Evolutionary conservation across 2,113 vertebrate species (phyloP).

Genomic region (Amblyornis subalaris): DNA sequence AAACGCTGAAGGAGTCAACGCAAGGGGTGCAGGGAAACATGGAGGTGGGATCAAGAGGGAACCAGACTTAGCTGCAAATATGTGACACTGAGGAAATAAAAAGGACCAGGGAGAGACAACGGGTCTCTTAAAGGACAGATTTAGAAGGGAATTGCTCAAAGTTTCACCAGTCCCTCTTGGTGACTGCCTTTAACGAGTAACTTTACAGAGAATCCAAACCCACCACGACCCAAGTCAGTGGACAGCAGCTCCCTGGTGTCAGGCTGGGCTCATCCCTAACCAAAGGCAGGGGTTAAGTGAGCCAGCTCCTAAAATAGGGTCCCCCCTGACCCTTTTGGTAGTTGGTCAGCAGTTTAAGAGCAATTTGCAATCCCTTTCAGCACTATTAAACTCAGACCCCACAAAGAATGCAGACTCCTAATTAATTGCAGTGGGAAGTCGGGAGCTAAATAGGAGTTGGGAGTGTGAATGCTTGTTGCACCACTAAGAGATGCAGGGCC

Average conservation of each 20-base stretch:
- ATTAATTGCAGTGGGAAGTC: conserved; percentile 28
- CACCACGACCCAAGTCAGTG: background rate
- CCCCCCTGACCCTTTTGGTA: conserved; percentile 1
- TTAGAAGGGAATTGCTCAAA: background rate
- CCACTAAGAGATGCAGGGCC: background rate
- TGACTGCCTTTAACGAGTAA: background rate
- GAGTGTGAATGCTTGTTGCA: background rate
- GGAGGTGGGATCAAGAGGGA: background rate
- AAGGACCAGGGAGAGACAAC: background rate
- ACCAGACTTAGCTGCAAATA: background rate
- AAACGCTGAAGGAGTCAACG: background rate
- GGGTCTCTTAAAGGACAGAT: background rate
- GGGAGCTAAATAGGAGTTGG: background rate
- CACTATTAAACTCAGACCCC: conserved; percentile 1
- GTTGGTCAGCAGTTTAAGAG: background rate
- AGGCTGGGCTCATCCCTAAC: background rate
- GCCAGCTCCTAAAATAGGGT: background rate
- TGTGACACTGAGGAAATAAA: background rate
- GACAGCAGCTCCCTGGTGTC: background rate
- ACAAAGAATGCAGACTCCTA: conserved; percentile 7
- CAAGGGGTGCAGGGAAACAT: background rate
- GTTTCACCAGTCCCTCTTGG: background rate
- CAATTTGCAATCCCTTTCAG: background rate
- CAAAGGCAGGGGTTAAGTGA: background rate
- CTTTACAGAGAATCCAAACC: background rate